Evolutionary conservation across 1,140 invertebrate species (phyloP), one percentile per base, ranked within the genome.

Genomic region (Ephestia elutella): DNA sequence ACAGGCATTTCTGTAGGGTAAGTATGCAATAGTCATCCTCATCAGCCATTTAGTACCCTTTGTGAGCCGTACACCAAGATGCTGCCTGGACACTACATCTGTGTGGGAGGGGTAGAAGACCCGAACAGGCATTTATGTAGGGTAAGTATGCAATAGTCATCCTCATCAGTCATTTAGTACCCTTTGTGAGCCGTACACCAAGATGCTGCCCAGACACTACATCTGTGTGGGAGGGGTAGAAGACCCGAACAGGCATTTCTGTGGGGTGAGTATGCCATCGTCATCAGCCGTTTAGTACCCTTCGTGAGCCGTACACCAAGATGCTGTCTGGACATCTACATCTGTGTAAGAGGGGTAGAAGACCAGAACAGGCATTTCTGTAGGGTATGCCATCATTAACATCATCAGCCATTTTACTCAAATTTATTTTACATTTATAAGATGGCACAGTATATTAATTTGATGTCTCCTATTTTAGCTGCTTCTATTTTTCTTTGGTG

Each of bases 301-400:
- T 87, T 30, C 86, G 82, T 50, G 82, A 86, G 18, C 58, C 68
- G 0, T 66, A 71, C 49, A 80, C 84, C 8, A 79, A 75, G 54
- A 65, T 83, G 54, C 25, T 76, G 56, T 72, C 81, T 19, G 82
- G 79, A 7, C 73, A 82, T n/a, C 32, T 86, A 79, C 50, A 65
- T 87, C 19, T 87, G 85, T 32, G 49, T 82, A 5, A 80, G 76
- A 50, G 82, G 82, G 38, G 81, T 87, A 0, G 81, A 87, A 56
- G 85, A 87, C 59, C 78, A 78, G 7, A 80, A 87, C 57, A 65
- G 81, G 55, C 77, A 87, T 20, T 86, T 86, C 56, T 87, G 85
- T 54, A 69, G 85, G 66, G 84, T 85, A n/a, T n/a, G n/a, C n/a
- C n/a, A n/a, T n/a, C n/a, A n/a, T n/a, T n/a, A n/a, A n/a, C n/a